Evolutionary conservation across 2,888 invertebrate species (phyloP).

Genomic region (Sphaeridia pumilis): DNA sequence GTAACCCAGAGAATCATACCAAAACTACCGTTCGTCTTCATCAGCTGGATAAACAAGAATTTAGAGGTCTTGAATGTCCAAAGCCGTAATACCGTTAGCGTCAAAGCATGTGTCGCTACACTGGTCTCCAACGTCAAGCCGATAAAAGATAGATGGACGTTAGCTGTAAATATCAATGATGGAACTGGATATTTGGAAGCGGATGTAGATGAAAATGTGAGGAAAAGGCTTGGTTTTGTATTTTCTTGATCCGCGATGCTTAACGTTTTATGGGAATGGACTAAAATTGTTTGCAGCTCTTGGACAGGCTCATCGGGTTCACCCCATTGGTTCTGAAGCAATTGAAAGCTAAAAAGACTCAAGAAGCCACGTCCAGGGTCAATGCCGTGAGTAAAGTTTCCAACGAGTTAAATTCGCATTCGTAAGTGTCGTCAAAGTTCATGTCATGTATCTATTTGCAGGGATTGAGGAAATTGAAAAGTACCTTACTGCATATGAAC

Average conservation of each 20-base stretch:
- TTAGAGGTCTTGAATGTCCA: no score
- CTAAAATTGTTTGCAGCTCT: constrained; percentile 17
- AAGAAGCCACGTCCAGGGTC: constrained; percentile 16
- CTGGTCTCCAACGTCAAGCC: constrained; percentile 38
- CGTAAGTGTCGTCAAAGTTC: no score
- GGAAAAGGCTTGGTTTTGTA: background rate
- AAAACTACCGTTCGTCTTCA: constrained; percentile 13
- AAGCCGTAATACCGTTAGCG: constrained; percentile 17
- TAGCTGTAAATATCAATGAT: constrained; percentile 42
- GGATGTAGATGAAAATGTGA: background rate
- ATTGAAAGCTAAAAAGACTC: constrained; percentile 18
- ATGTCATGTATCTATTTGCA: constrained; percentile 10
- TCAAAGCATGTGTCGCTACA: constrained; percentile 42
- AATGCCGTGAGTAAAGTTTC: constrained; percentile 10
- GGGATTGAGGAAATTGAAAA: constrained; percentile 21
- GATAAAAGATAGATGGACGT: constrained; percentile 39
- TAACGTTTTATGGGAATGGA: no score
- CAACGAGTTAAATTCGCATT: background rate
- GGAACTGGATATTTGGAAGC: constrained; percentile 38
- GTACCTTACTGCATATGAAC: constrained; percentile 24
- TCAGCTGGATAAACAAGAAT: constrained; percentile 8
- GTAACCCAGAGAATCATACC: background rate
- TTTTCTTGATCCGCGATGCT: background rate
- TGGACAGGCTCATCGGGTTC: constrained; percentile 27
- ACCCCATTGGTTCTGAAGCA: constrained; percentile 24